These are phyloP conservation scores for Oikopleura albicans DNA, from an alignment of 23 tunicate species.

Conservation along the genomic window DNA sequence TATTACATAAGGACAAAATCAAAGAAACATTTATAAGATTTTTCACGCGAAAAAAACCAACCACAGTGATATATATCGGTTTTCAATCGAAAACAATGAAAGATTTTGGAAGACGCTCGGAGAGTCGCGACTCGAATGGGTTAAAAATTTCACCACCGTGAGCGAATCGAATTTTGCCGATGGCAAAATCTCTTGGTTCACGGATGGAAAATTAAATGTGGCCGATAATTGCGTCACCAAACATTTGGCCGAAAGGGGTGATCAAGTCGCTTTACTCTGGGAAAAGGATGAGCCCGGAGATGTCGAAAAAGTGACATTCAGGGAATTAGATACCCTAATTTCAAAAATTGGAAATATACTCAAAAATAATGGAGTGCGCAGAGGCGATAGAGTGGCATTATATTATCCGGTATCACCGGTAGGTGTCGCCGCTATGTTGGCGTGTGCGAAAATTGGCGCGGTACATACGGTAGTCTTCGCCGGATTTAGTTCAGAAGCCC, in stretches of 20 bases:
- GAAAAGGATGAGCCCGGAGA: conserved; percentile 78
- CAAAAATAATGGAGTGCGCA: conserved; percentile 34
- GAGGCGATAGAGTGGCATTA: conserved; percentile 78
- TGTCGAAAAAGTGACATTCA: conserved; percentile 41
- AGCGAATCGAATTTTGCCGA: conserved; percentile 43
- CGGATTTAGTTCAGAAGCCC: conserved; percentile 75
- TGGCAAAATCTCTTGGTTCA: conserved; percentile 52
- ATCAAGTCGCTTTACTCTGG: conserved; percentile 70
- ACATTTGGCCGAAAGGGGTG: conserved; percentile 36
- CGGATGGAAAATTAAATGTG: conserved; percentile 65
- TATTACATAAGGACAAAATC: no score
- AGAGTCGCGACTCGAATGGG: conserved; percentile 47
- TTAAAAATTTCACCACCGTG: conserved; percentile 32
- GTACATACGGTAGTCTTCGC: conserved; percentile 90
- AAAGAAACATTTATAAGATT: no score
- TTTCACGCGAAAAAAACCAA: no score
- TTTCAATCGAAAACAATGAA: conserved; percentile 36
- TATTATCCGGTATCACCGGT: conserved; percentile 88
- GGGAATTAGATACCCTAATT: conserved; percentile 29
- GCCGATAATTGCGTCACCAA: conserved; percentile 71
- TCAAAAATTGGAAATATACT: conserved; percentile 39
- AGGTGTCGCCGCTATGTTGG: conserved; percentile 83
- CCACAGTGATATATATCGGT: conserved; percentile 37
- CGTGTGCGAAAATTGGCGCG: conserved; percentile 80
- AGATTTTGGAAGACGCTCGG: conserved; percentile 70